Base-by-base conservation (phyloP, 2,888 invertebrate species). In the Scaptomyza reducta region DNA sequence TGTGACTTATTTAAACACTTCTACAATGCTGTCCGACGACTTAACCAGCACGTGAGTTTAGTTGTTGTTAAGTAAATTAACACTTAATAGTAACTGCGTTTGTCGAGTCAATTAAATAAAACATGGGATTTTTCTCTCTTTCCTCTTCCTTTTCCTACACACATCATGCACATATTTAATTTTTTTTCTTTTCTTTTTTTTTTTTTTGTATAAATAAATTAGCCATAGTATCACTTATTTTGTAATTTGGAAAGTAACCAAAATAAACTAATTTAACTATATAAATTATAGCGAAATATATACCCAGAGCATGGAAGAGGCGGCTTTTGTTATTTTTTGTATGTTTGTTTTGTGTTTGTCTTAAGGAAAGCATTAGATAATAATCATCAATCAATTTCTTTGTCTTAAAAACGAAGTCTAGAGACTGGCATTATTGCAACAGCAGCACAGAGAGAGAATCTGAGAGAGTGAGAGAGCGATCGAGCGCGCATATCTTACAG, bases 161-260 rank as follows among this genome's bases (percentile, higher is more conserved):
- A 6, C 47, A 29, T 50, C 44, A 55, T 47, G 3, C 22, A 22
- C 22, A 63, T 75, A 70, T 35, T 70, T 31, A n/a, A n/a, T n/a
- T 31, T 16, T 47, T 16, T 46, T 47, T 69, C 31, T 16, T 47
- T 16, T 29, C 18, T 69, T 49, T 18, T n/a, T n/a, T 13, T 18
- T 10, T 49, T 13, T 35, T 18, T 13, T 45, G 62, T 75, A 87
- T 80, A 84, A 87, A 85, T 88, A 87, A 90, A 90, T 89, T 90
- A 89, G 90, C 90, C 88, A 70, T 89, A 89, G 89, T 89, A 89
- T 89, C 89, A 89, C 89, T 89, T 89, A 90, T 84, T 78, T 88
- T 75, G 82, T 86, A 88, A 82, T 79, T 86, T 67, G 86, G 70
- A 84, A 88, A 76, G 77, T 84, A 87, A 87, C 70, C 77, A 66